Evolutionary conservation across 2,888 invertebrate species (phyloP).

Genomic region (Xanthorhoe designata): DNA sequence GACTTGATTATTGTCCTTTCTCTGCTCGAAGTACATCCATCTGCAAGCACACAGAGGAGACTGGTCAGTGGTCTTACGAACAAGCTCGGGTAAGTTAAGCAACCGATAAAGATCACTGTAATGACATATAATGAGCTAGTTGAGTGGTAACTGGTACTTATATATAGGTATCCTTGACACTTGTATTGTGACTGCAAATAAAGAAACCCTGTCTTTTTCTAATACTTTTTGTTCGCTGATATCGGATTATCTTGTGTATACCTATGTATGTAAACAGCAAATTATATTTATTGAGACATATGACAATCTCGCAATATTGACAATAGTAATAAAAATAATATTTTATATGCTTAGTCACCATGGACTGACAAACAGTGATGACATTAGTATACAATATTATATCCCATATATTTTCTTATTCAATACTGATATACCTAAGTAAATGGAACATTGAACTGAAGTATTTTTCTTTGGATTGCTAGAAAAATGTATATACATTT

Average conservation of each 20-base stretch:
- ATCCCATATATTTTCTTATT: no score
- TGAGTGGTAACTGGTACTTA: conserved; percentile 10
- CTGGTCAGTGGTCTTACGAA: conserved; percentile 16
- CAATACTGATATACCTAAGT: no score
- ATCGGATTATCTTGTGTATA: conserved; percentile 2
- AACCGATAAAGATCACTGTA: conserved; percentile 12
- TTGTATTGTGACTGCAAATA: conserved; percentile 9
- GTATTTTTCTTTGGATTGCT: no score
- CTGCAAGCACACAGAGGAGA: conserved; percentile 66
- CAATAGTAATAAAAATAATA: no score
- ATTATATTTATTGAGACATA: conserved; percentile 5
- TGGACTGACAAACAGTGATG: no score
- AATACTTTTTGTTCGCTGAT: conserved; percentile 19
- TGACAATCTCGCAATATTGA: not conserved
- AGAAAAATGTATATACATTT: no score
- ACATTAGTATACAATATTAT: no score
- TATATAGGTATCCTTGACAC: conserved; percentile 20
- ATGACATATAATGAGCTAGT: conserved; percentile 18
- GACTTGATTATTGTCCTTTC: conserved; percentile 49
- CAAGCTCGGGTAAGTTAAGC: conserved; percentile 23
- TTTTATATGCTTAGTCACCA: not conserved
- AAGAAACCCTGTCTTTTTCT: conserved; percentile 4
- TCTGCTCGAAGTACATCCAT: conserved; percentile 89
- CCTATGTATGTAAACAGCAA: not conserved
- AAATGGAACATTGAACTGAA: no score